These are phyloP conservation scores for Timema podura DNA, from an alignment of 2,888 invertebrate species.

Conservation along the genomic window DNA sequence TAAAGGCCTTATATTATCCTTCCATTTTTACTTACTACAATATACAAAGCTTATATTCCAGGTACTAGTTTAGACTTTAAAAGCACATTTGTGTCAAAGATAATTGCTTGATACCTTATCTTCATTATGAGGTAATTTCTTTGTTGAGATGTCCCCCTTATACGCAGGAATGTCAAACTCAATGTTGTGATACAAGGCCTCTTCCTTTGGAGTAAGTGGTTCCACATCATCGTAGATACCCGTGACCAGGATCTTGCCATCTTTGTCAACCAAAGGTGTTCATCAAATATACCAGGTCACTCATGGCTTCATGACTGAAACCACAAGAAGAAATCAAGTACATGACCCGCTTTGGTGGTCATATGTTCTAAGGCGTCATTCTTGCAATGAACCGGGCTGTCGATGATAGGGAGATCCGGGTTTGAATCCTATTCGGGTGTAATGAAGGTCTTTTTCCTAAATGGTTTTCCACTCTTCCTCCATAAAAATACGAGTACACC, in stretches of 20 bases:
- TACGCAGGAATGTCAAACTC: constrained; percentile 83
- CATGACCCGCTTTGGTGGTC: too few relatives aligned
- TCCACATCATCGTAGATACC: constrained; percentile 82
- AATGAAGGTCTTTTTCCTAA: too few relatives aligned
- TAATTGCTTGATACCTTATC: constrained; percentile 56
- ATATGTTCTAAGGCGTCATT: too few relatives aligned
- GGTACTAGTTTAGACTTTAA: too few relatives aligned
- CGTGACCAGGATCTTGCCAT: constrained; percentile 81
- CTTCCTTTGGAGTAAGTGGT: constrained; percentile 64
- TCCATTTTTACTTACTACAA: too few relatives aligned
- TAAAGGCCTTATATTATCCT: too few relatives aligned
- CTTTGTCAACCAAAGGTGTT: constrained; percentile 76
- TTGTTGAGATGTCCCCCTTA: constrained; percentile 63
- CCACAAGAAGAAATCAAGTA: constrained; percentile 34
- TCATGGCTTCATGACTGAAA: constrained; percentile 77
- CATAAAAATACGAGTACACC: too few relatives aligned
- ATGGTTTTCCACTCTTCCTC: too few relatives aligned
- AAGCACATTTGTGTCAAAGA: neutral
- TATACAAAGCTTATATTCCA: too few relatives aligned
- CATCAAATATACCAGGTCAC: constrained; percentile 84
- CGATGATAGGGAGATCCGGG: too few relatives aligned
- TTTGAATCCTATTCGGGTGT: too few relatives aligned
- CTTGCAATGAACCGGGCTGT: too few relatives aligned
- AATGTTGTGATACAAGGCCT: constrained; percentile 71
- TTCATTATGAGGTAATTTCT: constrained; percentile 66